A percentile compares a stretch with the other conserved stretches of the same genome.
Conservation (phyloP, 2,888 invertebrate species). For the Sphaerophoria taeniata region DNA sequence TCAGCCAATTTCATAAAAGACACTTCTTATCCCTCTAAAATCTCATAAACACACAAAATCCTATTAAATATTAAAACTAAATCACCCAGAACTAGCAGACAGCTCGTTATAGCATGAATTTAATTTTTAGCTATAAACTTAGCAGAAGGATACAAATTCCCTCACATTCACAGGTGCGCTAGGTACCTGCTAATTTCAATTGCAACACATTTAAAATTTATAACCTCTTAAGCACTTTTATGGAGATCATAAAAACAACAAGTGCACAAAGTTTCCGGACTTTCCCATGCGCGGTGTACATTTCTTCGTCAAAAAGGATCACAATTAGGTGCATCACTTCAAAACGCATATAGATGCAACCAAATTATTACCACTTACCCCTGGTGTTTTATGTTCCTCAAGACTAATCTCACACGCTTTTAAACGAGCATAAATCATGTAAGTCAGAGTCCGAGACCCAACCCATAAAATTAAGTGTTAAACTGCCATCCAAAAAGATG, state of each 20-base stretch:
- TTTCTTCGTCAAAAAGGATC: constrained; percentile 22
- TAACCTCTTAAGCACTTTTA: constrained; percentile 33
- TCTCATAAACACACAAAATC: not conserved
- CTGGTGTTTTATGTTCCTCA: constrained; percentile 6
- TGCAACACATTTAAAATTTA: not conserved
- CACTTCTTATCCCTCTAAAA: too few species aligned
- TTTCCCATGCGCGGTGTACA: constrained; percentile 31
- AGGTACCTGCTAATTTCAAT: not conserved
- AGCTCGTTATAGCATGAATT: not conserved
- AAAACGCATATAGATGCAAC: not conserved
- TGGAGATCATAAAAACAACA: constrained; percentile 43
- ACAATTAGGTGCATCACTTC: not conserved
- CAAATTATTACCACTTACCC: constrained; percentile 43
- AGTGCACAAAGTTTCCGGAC: constrained; percentile 54
- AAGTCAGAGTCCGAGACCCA: constrained; percentile 45
- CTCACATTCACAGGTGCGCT: not conserved
- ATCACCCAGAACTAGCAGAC: not conserved
- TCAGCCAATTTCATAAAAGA: too few species aligned
- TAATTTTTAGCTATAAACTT: not conserved
- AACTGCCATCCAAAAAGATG: constrained; percentile 18
- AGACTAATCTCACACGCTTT: constrained; percentile 18
- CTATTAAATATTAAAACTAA: not conserved
- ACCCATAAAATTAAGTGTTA: constrained; percentile 39
- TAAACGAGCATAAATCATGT: constrained; percentile 59
- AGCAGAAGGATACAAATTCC: not conserved